Base-by-base conservation (phyloP, 2,113 vertebrate species). In the Synchiropus splendidus region DNA sequence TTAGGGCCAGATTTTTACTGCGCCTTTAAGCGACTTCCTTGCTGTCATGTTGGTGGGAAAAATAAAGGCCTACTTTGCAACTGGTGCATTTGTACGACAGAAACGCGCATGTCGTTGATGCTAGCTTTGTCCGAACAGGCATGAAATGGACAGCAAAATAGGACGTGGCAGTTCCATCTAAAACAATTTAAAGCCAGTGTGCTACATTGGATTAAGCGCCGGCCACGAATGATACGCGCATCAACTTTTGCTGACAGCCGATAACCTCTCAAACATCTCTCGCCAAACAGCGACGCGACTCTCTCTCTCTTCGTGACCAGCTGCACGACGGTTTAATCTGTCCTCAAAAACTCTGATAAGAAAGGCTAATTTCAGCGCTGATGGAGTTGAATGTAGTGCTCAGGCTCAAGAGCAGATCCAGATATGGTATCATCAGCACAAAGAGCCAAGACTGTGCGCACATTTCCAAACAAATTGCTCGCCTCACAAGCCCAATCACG, bases 321-420 rank as follows among this genome's bases (percentile, higher is more conserved):
- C 65, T 42, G 65, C 54, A 80, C 80, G 80, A 76, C 71, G 64
- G 59, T 57, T 70, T 83, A 83, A 80, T 83, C 80, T 80, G 48
- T 58, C 32, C 61, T 79, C 70, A 74, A 75, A 74, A 61, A 67
- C 63, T 66, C 11, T 52, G 72, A 80, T 76, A 75, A 79, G 77
- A 74, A 80, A 77, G 72, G 68, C 72, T 80, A 53, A 82, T 77
- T 74, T 74, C 75, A 79, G 70, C 27, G 53, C 67, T 71, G 74
- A 78, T 74, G 76, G 76, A 70, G 70, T 57, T 36, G 56, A 72
- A 67, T 70, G 72, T 70, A 60, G 61, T 56, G 65, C n/a, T n/a
- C n/a, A n/a, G 74, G 64, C 67, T 72, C 41, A 50, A 58, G 68
- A 78, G 71, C 62, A 74, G 73, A 79, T 63, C 51, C 70, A 76